phyloP scores from a whole-genome alignment of 2,113 vertebrate species.

The Petroica traversi region DNA sequence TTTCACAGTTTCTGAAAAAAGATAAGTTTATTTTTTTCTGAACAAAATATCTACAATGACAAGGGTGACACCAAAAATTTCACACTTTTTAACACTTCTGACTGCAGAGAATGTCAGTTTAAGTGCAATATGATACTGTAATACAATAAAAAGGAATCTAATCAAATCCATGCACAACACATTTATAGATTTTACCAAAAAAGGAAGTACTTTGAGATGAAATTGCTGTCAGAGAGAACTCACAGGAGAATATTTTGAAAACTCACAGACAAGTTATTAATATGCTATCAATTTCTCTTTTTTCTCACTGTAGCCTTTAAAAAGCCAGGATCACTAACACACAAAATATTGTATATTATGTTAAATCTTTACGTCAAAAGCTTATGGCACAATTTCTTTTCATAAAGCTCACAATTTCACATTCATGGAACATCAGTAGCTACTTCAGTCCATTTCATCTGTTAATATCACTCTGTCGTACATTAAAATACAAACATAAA shows the following conservation, averaged over 20 bases:
- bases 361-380: constrained; percentile 45
- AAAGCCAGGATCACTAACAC: constrained; percentile 49
- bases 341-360: constrained; percentile 35
- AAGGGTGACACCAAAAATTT: constrained; percentile 32
- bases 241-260: constrained; percentile 51
- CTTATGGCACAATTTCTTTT: constrained; percentile 60
- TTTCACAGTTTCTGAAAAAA: constrained; percentile 50
- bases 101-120: constrained; percentile 15
- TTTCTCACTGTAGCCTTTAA: constrained; percentile 36
- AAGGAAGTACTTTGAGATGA: constrained; percentile 47
- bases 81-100: constrained; percentile 39
- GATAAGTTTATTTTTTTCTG: constrained; percentile 74
- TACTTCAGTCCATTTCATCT: not conserved
- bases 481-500: constrained; percentile 52
- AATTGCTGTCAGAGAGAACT: constrained; percentile 45
- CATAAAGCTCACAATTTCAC: constrained; percentile 35
- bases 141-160: constrained; percentile 53
- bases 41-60: constrained; percentile 70
- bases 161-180: constrained; percentile 65
- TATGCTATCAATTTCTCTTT: not conserved
- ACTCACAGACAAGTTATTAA: constrained; percentile 57
- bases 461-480: constrained; percentile 8
- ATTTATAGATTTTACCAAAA: constrained; percentile 59
- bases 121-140: constrained; percentile 37
- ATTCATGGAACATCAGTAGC: constrained; percentile 8